Evolutionary conservation across 2,888 invertebrate species (phyloP), one percentile per base, ranked within the genome.

Genomic region (Fragum whitleyi): DNA sequence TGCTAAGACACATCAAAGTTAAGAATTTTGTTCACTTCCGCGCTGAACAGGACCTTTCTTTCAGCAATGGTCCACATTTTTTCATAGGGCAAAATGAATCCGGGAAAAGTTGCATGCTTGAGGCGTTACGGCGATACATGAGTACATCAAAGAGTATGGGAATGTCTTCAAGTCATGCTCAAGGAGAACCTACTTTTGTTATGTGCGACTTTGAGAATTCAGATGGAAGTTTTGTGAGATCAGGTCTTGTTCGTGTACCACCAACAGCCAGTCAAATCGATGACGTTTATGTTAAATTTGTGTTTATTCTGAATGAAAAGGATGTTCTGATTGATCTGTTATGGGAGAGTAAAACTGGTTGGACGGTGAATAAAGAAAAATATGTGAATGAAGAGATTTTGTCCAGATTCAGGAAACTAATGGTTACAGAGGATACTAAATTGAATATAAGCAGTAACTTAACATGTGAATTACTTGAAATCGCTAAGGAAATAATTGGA

Each of bases 31-130:
- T 68, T 6, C 68, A 47, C 26, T 68, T 68, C 19, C 14, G 51
- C 6, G 51, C 42, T 1, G 51, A 68, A 23, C 68, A 68, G 28
- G 26, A 68, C 6, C 28, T 68, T 11, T 42, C 28, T 68, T 68
- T 68, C 28, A 26, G 14, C n/a, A 26, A 55, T 16, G 53, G 74
- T 14, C 16, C 65, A n/a, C 19, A 51, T 23, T 53, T 51, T 29
- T 74, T 74, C n/a, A 53, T 74, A 19, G 74, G 74, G 32, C 51
- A 57, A 21, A 74, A 72, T n/a, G 29, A 61, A 26, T 61, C 72
- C 5, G 61, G 72, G 0, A 72, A 72, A 9, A 51, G 51, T 14
- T 21, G 47, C 0, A 9, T 72, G 36, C 61, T 72, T 5, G 61
- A 72, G 23, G 42, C 61, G 0, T 23, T 65, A 1, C 28, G 74